Conservation (phyloP, 37 sponge, comb jelly and placozoan species). For the Eunapius fragilis region DNA sequence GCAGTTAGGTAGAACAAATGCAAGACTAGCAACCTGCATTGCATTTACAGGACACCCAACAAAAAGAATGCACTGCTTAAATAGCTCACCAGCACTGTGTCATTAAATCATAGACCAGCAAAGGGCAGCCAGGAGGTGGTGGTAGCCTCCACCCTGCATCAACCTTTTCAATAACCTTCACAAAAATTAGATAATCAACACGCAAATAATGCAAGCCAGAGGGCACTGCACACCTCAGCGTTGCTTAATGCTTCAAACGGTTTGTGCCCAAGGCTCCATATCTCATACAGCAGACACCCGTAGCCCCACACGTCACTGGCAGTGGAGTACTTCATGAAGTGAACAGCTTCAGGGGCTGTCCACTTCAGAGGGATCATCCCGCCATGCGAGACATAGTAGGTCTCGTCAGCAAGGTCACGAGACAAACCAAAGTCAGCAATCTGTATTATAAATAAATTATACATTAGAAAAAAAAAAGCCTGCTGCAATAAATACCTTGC, state of each 20-base stretch:
- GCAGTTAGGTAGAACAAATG: too few species aligned
- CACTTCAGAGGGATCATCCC: neutral
- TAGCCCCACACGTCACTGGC: neutral
- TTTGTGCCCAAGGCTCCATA: neutral
- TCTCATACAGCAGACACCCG: neutral
- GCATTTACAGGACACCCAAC: too few species aligned
- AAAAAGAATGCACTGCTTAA: too few species aligned
- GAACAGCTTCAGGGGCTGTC: neutral
- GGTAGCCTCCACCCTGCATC: neutral
- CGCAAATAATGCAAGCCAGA: too few species aligned
- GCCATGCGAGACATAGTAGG: neutral
- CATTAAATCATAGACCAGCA: neutral
- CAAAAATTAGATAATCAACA: too few species aligned
- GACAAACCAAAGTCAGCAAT: neutral
- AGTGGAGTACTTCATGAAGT: neutral
- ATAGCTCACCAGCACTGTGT: neutral
- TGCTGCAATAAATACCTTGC: too few species aligned
- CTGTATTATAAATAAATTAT: too few species aligned
- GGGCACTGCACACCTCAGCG: neutral
- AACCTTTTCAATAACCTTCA: constrained; percentile 1
- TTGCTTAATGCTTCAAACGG: neutral
- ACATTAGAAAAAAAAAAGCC: too few species aligned
- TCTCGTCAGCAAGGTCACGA: neutral
- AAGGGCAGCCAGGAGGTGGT: neutral
- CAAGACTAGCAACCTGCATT: too few species aligned